Base-by-base conservation (phyloP, 2,113 vertebrate genomes). In the Ceuthmochares aereus region DNA sequence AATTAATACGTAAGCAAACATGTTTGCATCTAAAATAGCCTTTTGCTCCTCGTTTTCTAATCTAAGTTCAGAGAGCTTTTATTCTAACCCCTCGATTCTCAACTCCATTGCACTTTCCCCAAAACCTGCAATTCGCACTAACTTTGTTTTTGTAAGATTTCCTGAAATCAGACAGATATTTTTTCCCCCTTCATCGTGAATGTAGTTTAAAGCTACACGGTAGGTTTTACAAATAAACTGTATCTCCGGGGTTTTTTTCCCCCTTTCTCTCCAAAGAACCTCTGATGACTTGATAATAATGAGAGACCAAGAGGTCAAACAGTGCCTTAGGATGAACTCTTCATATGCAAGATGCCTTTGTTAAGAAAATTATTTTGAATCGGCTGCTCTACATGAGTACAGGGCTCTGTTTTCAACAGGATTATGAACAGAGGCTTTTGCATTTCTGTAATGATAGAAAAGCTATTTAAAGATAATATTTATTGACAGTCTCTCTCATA, bases 311-410 rank as follows among this genome's bases (percentile, higher is more conserved):
- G 93, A 89, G 75, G 93, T 97, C 94, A 96, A 97, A 96, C 93
- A 96, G 94, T 87, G 90, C 93, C 92, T 97, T 95, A 96, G 97
- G 91, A 94, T 90, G 54, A 93, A 87, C 89, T 97, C 95, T 95
- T 96, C 96, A 96, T 95, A 97, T 95, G 85, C 78, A 95, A 96
- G 92, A 87, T 93, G 89, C 89, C 86, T 93, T 96, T 97, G 85
- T 96, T 97, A 98, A 94, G 96, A 97, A 98, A 98, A 97, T 96
- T 90, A 95, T 95, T 97, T 97, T 97, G 92, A 95, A 95, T 90
- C 36, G 62, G 25, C 72, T 96, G 84, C 84, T 92, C 96, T 96
- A 96, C 90, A 77, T 93, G 97, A 96, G 94, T 93, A 90, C 95
- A 96, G 93, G 90, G 60, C 94, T 96, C 87, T 94, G 87, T 95